phyloP scores from a whole-genome alignment of 2,797 vertebrate genomes.

The Xiphorhynchus erythropygius region DNA sequence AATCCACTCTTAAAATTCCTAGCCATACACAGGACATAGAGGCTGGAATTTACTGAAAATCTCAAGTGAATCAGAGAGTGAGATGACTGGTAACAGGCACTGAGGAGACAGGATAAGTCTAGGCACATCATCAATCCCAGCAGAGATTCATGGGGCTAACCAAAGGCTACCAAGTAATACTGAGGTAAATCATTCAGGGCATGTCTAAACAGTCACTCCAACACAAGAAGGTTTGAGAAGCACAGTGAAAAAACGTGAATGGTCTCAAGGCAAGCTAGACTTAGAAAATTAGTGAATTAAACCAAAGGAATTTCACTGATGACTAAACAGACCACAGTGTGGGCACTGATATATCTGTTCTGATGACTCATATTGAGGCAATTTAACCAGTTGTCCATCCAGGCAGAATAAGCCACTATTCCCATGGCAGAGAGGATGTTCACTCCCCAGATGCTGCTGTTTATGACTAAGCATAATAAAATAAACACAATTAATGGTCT shows the following conservation, averaged over 20 bases:
- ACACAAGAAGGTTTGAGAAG: background rate
- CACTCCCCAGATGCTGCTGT: background rate
- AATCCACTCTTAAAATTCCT: background rate
- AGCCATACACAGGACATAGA: background rate
- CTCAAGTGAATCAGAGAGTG: background rate
- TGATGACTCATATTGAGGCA: background rate
- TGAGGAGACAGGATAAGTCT: background rate
- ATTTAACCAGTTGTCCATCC: background rate
- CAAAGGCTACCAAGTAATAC: background rate
- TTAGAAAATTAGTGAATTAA: background rate
- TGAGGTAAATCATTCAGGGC: background rate
- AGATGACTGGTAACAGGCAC: background rate
- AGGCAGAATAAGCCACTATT: background rate
- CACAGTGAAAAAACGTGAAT: background rate
- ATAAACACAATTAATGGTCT: background rate
- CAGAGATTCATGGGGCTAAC: accelerated
- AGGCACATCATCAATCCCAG: accelerated
- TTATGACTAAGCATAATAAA: background rate
- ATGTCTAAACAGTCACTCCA: background rate
- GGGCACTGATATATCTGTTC: background rate
- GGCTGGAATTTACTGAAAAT: background rate
- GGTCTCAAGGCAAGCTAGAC: background rate
- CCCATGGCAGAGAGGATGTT: background rate
- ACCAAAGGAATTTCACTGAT: background rate
- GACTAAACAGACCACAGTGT: background rate